phyloP scores from a whole-genome alignment of 2,113 vertebrate species.

The Marcusenius ussheri region DNA sequence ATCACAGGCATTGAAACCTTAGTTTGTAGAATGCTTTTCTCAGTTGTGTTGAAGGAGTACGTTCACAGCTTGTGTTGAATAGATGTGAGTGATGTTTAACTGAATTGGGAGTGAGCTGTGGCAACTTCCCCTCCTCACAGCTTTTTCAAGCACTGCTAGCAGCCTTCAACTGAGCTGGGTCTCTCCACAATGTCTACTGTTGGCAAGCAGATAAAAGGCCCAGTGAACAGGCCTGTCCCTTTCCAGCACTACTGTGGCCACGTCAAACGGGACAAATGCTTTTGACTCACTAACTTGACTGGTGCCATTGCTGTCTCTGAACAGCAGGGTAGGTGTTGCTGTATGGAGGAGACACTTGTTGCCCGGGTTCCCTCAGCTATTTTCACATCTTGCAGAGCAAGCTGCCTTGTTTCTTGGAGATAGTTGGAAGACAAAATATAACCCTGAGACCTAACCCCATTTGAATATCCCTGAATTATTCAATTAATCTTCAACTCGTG shows the following conservation, averaged over 20 bases:
- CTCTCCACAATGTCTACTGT: slow-evolving; percentile 34
- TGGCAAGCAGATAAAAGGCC: slow-evolving; percentile 38
- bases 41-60: slow-evolving; percentile 9
- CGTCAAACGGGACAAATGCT: slow-evolving; percentile 28
- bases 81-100: slow-evolving; percentile 31
- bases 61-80: slow-evolving; percentile 21
- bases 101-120: slow-evolving; percentile 28
- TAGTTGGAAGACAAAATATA: neutral
- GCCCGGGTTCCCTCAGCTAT: neutral
- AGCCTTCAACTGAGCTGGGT: slow-evolving; percentile 31
- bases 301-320: neutral
- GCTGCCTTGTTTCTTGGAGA: neutral
- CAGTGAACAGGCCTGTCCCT: slow-evolving; percentile 29
- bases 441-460: neutral
- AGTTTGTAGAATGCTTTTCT: slow-evolving; percentile 11
- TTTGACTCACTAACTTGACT: neutral
- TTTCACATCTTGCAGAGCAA: neutral
- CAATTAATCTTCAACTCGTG: neutral
- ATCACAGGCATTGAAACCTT: neutral
- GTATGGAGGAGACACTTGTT: neutral
- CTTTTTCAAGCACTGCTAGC: slow-evolving; percentile 30
- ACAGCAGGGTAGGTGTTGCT: neutral
- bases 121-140: slow-evolving; percentile 29
- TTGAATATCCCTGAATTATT: neutral
- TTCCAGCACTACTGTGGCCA: slow-evolving; percentile 31